Percentiles rank a stretch among this genome's conserved stretches.
These are phyloP conservation scores for Podarcis siculus DNA, from an alignment of 2,797 vertebrate genomes.

Conservation along the genomic window DNA sequence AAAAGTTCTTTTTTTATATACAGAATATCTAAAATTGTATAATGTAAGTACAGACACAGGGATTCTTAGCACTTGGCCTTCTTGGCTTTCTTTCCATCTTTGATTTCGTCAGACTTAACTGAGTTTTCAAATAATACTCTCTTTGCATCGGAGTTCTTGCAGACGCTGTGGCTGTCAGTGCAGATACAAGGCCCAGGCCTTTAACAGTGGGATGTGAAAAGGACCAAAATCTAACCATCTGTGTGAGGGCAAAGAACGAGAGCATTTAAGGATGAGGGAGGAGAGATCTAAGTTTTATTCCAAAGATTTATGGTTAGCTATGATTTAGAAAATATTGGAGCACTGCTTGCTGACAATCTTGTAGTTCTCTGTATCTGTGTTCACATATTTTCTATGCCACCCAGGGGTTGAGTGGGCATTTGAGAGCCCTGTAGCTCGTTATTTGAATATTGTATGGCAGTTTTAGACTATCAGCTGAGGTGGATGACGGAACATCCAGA, in stretches of 20 bases:
- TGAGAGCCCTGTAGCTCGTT: conserved; percentile 60
- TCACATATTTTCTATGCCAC: conserved; percentile 78
- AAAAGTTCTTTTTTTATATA: conserved; percentile 68
- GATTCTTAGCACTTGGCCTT: conserved; percentile 78
- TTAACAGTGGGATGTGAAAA: conserved; percentile 65
- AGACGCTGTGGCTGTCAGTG: conserved; percentile 74
- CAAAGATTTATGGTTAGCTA: conserved; percentile 84
- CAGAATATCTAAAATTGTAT: conserved; percentile 59
- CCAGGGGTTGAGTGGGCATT: conserved; percentile 71
- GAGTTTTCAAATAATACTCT: conserved; percentile 70
- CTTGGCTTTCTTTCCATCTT: conserved; percentile 74
- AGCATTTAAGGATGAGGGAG: conserved; percentile 69
- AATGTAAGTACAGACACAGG: conserved; percentile 72
- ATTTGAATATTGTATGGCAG: conserved; percentile 67
- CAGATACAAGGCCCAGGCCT: conserved; percentile 74
- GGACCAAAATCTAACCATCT: conserved; percentile 79
- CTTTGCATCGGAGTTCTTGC: conserved; percentile 73
- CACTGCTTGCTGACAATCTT: conserved; percentile 86
- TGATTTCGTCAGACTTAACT: conserved; percentile 73
- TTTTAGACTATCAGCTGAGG: conserved; percentile 3
- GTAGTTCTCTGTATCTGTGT: conserved; percentile 79
- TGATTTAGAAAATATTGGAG: conserved; percentile 81
- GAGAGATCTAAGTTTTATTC: conserved; percentile 78
- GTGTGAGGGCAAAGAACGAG: conserved; percentile 72
- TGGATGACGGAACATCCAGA: conserved; percentile 9